Conservation (phyloP, 2,113 vertebrate species). For the Clupea harengus region DNA sequence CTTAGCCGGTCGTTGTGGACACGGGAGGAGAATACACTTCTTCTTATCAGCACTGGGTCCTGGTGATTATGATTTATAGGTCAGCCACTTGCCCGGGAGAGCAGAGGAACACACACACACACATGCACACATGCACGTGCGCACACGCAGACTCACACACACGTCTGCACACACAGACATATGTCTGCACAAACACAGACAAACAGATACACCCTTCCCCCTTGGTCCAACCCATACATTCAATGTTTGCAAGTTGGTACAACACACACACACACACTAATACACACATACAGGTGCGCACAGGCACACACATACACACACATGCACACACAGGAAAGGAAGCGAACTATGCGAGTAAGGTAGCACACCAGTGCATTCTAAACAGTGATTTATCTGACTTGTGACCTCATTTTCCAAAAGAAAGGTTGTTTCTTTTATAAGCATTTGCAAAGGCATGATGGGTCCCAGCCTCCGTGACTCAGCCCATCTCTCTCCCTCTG, state of each 20-base stretch:
- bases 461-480: background rate
- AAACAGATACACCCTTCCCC: background rate
- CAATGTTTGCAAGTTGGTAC: slow-evolving; percentile 2
- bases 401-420: background rate
- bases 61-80: background rate
- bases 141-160: background rate
- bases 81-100: background rate
- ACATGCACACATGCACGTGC: background rate
- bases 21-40: background rate
- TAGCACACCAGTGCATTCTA: background rate
- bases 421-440: background rate
- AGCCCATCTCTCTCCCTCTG: background rate
- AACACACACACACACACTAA: background rate
- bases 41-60: background rate
- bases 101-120: background rate
- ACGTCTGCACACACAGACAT: background rate
- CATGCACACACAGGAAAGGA: background rate
- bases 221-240: background rate
- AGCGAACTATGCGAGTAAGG: no score
- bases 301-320: background rate
- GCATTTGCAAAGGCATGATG: background rate
- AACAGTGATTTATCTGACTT: background rate
- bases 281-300: background rate
- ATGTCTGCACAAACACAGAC: no score
- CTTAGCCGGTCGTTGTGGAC: background rate